These are phyloP conservation scores for Lethocerus indicus DNA, from an alignment of 1,140 invertebrate genomes.

Conservation along the genomic window DNA sequence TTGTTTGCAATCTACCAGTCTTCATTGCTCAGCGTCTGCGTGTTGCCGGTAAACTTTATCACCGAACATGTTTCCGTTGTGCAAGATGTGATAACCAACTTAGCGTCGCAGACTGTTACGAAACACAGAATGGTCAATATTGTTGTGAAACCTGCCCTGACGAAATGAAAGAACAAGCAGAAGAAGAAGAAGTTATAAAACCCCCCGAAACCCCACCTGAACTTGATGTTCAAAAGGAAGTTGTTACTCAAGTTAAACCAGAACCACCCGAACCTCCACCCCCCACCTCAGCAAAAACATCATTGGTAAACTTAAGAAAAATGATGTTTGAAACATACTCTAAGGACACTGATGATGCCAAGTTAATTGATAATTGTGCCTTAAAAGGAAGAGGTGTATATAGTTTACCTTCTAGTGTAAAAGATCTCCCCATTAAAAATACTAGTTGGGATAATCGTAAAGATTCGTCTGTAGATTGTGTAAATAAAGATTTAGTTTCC, in stretches of 20 bases:
- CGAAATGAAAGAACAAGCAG: constrained; percentile 33
- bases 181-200: constrained; percentile 19
- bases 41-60: constrained; percentile 63
- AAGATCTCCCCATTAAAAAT: too few species aligned
- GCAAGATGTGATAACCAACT: constrained; percentile 59
- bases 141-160: constrained; percentile 78
- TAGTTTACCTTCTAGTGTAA: too few species aligned
- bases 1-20: constrained; percentile 64
- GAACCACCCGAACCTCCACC: not conserved
- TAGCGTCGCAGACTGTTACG: constrained; percentile 57
- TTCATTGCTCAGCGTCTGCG: constrained; percentile 79
- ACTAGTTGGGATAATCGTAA: too few species aligned
- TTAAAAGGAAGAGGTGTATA: too few species aligned
- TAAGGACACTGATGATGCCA: constrained; percentile 18
- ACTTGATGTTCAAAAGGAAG: not conserved
- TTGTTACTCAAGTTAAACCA: not conserved
- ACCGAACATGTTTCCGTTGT: constrained; percentile 78
- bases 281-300: constrained; percentile 3
- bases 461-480: too few species aligned
- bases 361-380: too few species aligned
- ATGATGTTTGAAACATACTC: too few species aligned
- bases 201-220: too few species aligned
- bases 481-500: too few species aligned
- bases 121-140: constrained; percentile 53
- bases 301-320: constrained; percentile 12